A percentile compares a stretch with the other conserved stretches of the same genome.
Conservation (phyloP, 2,888 invertebrate genomes). For the Beris morrisii region DNA sequence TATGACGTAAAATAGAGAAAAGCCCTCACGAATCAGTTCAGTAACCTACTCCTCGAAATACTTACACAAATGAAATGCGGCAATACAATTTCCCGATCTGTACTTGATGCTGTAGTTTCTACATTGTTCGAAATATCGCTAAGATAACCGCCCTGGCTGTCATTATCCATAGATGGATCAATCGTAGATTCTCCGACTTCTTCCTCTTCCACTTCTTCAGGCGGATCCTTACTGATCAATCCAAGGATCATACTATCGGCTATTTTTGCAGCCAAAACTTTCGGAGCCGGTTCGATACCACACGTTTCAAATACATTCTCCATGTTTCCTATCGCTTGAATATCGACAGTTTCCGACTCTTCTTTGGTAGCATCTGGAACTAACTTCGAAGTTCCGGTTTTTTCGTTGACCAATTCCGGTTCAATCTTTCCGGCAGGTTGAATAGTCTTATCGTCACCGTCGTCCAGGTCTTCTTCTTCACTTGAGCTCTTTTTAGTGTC, state of each 20-base stretch:
- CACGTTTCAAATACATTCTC: conserved; percentile 35
- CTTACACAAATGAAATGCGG: conserved; percentile 28
- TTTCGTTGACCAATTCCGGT: not conserved
- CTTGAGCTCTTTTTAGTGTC: too few species aligned
- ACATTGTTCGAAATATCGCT: conserved; percentile 36
- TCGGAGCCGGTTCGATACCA: conserved; percentile 35
- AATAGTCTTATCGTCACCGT: too few species aligned
- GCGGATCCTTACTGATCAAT: conserved; percentile 14
- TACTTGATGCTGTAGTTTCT: conserved; percentile 8
- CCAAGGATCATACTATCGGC: conserved; percentile 39
- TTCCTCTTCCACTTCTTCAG: not conserved
- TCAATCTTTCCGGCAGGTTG: too few species aligned
- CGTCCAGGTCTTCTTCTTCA: too few species aligned
- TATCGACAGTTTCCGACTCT: not conserved
- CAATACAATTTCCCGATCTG: conserved; percentile 4
- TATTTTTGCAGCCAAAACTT: conserved; percentile 30
- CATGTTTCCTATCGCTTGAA: conserved; percentile 15
- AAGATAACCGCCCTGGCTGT: conserved; percentile 19
- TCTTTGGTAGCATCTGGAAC: not conserved
- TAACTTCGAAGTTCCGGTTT: not conserved
- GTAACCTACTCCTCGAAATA: not conserved
- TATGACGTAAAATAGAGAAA: too few species aligned
- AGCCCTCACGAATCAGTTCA: too few species aligned
- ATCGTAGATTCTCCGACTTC: not conserved
- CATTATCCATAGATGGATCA: conserved; percentile 4